These are phyloP conservation scores for Selenia dentaria DNA, from an alignment of 2,888 invertebrate species.

Conservation along the genomic window DNA sequence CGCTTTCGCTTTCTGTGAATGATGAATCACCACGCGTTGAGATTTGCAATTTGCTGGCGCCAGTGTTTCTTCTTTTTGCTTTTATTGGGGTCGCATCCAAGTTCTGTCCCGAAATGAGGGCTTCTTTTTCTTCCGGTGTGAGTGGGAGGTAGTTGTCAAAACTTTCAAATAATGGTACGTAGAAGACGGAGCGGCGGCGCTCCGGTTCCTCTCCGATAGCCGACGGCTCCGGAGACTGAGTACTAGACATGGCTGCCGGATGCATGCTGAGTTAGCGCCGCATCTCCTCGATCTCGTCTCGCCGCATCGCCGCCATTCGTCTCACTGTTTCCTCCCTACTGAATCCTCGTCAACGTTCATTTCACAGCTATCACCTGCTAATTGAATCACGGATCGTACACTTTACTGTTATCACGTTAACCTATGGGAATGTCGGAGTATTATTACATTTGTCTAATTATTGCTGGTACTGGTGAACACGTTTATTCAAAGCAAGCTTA, in stretches of 20 bases:
- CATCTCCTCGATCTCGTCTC: slow-evolving; percentile 54
- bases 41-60: slow-evolving; percentile 57
- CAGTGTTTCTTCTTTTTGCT: slow-evolving; percentile 61
- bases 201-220: slow-evolving; percentile 77
- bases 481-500: slow-evolving; percentile 5
- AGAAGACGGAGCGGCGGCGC: slow-evolving; percentile 89
- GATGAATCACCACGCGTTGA: slow-evolving; percentile 66
- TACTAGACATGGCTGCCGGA: slow-evolving; percentile 65
- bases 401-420: slow-evolving; percentile 8
- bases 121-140: slow-evolving; percentile 75
- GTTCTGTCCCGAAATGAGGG: slow-evolving; percentile 66
- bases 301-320: slow-evolving; percentile 69
- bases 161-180: slow-evolving; percentile 88
- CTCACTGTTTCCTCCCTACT: slow-evolving; percentile 60
- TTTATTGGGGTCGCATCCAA: slow-evolving; percentile 50
- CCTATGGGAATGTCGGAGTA: slow-evolving; percentile 50
- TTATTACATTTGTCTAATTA: slow-evolving; percentile 22
- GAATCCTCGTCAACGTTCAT: slow-evolving; percentile 54
- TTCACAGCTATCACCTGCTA: slow-evolving; percentile 56
- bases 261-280: slow-evolving; percentile 67
- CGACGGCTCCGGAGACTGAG: slow-evolving; percentile 60
- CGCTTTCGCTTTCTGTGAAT: slow-evolving; percentile 77
- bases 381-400: slow-evolving; percentile 42
- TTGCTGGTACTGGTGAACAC: background rate
- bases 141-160: slow-evolving; percentile 84